A percentile compares a stretch with the other conserved stretches of the same genome.
phyloP scores from a whole-genome alignment of 2,797 vertebrate genomes.

The Rhadinocentrus ornatus region DNA sequence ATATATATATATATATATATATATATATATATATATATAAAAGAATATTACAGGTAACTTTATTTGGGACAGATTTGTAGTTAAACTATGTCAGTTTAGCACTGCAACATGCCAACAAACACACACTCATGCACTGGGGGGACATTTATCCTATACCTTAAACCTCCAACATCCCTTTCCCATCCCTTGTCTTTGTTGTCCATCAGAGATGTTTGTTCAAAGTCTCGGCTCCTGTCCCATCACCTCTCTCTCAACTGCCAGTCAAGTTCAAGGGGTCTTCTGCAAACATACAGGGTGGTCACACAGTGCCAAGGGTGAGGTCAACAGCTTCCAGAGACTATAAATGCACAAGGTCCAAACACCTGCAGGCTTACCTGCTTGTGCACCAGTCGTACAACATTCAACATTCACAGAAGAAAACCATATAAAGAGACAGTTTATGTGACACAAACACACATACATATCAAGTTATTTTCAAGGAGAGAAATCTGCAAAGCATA shows the following conservation, averaged over 20 bases:
- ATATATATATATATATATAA: no score
- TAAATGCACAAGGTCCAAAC: constrained; percentile 60
- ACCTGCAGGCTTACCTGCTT: constrained; percentile 66
- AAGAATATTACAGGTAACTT: not conserved
- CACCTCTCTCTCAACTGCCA: constrained; percentile 58
- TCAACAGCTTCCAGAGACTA: constrained; percentile 76
- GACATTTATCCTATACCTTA: constrained; percentile 52
- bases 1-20: not conserved
- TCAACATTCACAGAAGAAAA: not conserved
- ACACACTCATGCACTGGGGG: constrained; percentile 46
- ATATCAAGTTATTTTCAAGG: constrained; percentile 9
- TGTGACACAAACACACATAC: not conserved
- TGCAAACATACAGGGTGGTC: constrained; percentile 55
- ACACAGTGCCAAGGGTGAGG: constrained; percentile 45
- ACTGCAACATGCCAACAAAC: constrained; percentile 26
- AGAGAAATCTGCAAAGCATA: constrained; percentile 34
- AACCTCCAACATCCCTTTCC: constrained; percentile 36
- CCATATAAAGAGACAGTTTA: not conserved
- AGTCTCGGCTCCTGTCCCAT: constrained; percentile 59
- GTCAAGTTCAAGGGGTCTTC: constrained; percentile 82
- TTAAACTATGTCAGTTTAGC: not conserved
- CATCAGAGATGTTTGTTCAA: constrained; percentile 73
- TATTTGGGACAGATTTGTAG: not conserved
- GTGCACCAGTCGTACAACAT: constrained; percentile 26
- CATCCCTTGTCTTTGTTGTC: constrained; percentile 68